Evolutionary conservation across 2,888 invertebrate genomes (phyloP), one percentile per base, ranked within the genome.

Genomic region (Drepana falcataria): DNA sequence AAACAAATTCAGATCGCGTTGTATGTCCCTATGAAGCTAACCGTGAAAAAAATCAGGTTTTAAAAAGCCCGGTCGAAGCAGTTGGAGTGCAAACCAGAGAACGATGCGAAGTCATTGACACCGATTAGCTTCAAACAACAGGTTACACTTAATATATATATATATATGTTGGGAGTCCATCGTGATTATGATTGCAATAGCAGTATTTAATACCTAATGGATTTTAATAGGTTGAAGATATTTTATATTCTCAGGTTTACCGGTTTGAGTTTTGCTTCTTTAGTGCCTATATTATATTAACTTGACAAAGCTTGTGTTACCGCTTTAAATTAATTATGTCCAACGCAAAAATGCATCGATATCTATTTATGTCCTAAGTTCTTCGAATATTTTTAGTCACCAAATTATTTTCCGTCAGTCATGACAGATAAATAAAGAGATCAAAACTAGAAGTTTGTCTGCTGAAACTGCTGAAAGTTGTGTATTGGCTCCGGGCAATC

Each of bases 41-140:
- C 64, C 57, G 48, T 56, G 61, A 66, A 57, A 48, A 51, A 33
- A 51, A 51, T 41, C 35, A 55, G 49, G 55, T 57, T 56, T 53
- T 52, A 61, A 61, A 53, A 48, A 53, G 49, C 54, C 67, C 61
- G 59, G 61, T 66, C 55, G 40, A 40, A 57, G 51, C 57, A 54
- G 56, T 56, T 59, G 58, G 52, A 44, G 52, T 52, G 52, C 44
- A 35, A 44, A 44, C 47, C 47, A 47, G 52, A 34, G 47, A 56
- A 56, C 49, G n/a, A 52, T 55, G 53, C 56, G 59, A 66, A 59
- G 69, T 66, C 66, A 68, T 58, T 66, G 69, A 68, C 66, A 62
- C 60, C 52, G 35, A 54, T 53, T 54, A 54, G 4, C 44, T 41
- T 51, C 54, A 60, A 60, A 60, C 21, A 68, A 61, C 49, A 35